phyloP scores from a whole-genome alignment of 2,888 invertebrate species.

The Anagyrus pseudococci region DNA sequence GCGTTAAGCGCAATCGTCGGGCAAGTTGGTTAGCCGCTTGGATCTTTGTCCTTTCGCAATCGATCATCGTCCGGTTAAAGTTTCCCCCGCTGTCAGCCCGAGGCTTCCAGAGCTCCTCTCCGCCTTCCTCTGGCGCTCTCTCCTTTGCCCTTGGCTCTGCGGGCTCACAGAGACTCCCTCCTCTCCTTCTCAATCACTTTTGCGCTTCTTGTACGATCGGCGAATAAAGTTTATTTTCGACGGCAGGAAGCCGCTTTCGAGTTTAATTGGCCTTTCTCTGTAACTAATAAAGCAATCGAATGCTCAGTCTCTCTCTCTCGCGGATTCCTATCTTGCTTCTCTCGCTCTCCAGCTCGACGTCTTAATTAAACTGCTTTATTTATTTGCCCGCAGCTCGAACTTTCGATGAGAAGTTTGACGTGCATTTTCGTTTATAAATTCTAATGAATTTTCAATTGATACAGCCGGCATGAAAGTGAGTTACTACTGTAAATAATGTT shows the following conservation, averaged over 20 bases:
- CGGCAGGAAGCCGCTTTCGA: slow-evolving; percentile 57
- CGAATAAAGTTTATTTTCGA: slow-evolving; percentile 55
- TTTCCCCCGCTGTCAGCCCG: too few relatives aligned
- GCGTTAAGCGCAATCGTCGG: background rate
- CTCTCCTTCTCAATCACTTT: slow-evolving; percentile 42
- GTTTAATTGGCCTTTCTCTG: slow-evolving; percentile 55
- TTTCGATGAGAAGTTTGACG: too few relatives aligned
- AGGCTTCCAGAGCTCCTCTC: background rate
- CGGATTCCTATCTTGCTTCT: background rate
- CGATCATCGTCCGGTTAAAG: slow-evolving; percentile 12
- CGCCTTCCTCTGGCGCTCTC: background rate
- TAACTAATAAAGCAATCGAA: slow-evolving; percentile 49
- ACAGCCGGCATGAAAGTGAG: too few relatives aligned
- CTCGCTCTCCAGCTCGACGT: background rate
- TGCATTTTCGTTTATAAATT: too few relatives aligned
- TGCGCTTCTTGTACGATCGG: slow-evolving; percentile 52
- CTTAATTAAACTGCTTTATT: slow-evolving; percentile 10
- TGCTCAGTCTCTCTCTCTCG: slow-evolving; percentile 18
- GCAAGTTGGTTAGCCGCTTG: slow-evolving; percentile 2
- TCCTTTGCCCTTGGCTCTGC: background rate
- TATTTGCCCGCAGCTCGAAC: too few relatives aligned
- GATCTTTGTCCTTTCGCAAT: slow-evolving; percentile 1
- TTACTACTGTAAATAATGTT: too few relatives aligned
- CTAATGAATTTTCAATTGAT: too few relatives aligned
- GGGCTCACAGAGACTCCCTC: slow-evolving; percentile 4